A percentile compares a stretch with the other conserved stretches of the same genome.
Conservation (phyloP, 2,113 vertebrate genomes). For the Dryoscopus gambensis region DNA sequence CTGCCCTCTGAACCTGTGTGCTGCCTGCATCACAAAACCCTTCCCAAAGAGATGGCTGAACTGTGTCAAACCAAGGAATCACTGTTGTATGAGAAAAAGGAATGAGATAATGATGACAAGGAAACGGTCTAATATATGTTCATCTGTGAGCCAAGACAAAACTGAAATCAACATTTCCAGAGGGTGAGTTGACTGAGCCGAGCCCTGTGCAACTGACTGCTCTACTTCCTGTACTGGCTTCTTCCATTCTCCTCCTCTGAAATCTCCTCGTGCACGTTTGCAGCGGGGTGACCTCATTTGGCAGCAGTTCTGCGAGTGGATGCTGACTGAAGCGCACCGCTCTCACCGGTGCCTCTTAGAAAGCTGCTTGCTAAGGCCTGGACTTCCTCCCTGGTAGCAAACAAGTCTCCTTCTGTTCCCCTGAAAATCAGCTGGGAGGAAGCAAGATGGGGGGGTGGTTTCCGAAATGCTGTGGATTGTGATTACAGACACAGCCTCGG, state of each 20-base stretch:
- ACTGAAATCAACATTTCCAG: constrained; percentile 48
- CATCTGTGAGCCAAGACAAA: neutral
- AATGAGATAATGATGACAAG: neutral
- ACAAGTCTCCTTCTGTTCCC: constrained; percentile 65
- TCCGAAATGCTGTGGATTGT: constrained; percentile 16
- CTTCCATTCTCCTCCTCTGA: neutral
- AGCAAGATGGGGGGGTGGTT: constrained; percentile 54
- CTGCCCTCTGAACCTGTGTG: neutral
- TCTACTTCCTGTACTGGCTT: constrained; percentile 30
- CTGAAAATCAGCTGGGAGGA: constrained; percentile 65
- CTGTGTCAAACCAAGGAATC: neutral
- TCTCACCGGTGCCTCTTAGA: neutral
- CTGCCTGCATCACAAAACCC: neutral
- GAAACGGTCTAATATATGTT: neutral
- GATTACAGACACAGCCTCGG: neutral
- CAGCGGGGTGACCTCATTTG: constrained; percentile 43
- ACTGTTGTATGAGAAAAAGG: neutral
- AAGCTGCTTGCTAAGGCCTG: constrained; percentile 2
- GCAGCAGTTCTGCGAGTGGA: neutral
- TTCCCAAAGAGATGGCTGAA: neutral
- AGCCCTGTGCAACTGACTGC: neutral
- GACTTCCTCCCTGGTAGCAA: constrained; percentile 48
- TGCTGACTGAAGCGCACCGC: neutral
- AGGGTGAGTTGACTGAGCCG: neutral
- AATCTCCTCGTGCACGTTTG: neutral